phyloP scores from a whole-genome alignment of 1,140 invertebrate genomes.

The Palaemon carinicauda region DNA sequence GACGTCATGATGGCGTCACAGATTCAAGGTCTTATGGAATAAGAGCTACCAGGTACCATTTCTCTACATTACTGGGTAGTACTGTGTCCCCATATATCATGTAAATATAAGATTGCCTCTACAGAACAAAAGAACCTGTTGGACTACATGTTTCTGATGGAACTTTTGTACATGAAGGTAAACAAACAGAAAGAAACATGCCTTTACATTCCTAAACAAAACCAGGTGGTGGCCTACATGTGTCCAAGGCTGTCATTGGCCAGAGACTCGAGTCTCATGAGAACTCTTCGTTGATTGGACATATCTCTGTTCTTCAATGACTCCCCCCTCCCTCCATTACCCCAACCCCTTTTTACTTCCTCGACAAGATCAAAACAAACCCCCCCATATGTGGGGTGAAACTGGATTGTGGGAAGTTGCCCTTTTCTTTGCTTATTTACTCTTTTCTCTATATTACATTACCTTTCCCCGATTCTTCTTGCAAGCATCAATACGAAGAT shows the following conservation, averaged over 20 bases:
- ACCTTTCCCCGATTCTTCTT: no score
- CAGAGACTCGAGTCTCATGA: background rate
- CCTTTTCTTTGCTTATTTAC: background rate
- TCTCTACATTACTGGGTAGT: no score
- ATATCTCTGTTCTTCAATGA: conserved; percentile 10
- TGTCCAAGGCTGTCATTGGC: conserved; percentile 1
- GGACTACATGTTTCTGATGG: no score
- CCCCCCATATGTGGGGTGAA: conserved; percentile 25
- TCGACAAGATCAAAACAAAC: conserved; percentile 54
- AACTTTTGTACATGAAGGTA: no score
- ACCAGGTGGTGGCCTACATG: conserved; percentile 32
- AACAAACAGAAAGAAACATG: background rate
- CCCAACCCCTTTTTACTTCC: conserved; percentile 29
- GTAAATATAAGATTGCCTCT: no score
- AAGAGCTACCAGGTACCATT: background rate
- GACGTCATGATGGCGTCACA: conserved; percentile 47
- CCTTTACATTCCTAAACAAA: background rate
- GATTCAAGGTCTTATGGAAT: conserved; percentile 34
- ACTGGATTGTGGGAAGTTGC: conserved; percentile 28
- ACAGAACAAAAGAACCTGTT: no score
- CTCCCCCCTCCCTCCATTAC: background rate
- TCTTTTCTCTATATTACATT: no score
- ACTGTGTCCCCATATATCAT: no score
- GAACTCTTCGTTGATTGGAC: conserved; percentile 6
- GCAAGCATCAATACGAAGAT: no score